These are phyloP conservation scores for Ceratitis capitata DNA, from an alignment of 1,140 invertebrate species.

Conservation along the genomic window DNA sequence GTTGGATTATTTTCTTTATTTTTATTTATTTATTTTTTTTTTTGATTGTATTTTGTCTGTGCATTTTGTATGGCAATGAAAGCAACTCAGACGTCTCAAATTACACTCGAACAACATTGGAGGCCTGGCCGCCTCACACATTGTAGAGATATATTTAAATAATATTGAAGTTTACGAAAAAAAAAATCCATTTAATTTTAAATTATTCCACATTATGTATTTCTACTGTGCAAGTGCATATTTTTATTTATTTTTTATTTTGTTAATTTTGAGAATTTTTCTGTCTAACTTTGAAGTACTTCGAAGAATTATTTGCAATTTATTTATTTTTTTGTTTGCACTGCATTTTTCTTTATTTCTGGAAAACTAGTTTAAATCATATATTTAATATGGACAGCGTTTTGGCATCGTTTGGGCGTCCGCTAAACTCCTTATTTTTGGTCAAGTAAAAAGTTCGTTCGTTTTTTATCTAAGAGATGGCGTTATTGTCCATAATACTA, in stretches of 20 bases:
- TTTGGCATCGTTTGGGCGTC: too few species aligned
- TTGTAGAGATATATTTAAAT: neutral
- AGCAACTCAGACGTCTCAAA: neutral
- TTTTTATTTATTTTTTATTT: neutral
- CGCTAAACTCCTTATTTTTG: too few species aligned
- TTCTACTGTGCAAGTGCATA: too few species aligned
- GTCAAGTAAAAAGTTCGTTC: too few species aligned
- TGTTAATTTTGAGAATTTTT: neutral
- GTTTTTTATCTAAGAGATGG: too few species aligned
- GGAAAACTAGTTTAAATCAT: too few species aligned
- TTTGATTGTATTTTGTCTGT: neutral
- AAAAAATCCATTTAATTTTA: neutral
- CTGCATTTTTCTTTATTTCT: too few species aligned
- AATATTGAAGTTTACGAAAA: too few species aligned
- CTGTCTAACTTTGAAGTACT: neutral
- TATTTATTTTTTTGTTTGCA: neutral
- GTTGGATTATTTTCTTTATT: neutral
- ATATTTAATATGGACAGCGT: too few species aligned
- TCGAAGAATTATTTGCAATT: slow-evolving; percentile 2
- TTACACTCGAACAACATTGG: neutral
- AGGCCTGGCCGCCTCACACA: slow-evolving; percentile 9
- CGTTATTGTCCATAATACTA: too few species aligned
- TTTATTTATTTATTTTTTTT: neutral
- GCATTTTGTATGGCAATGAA: neutral
- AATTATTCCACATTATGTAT: too few species aligned